Conservation (phyloP, 1,140 invertebrate genomes). For the Antheraea pernyi region DNA sequence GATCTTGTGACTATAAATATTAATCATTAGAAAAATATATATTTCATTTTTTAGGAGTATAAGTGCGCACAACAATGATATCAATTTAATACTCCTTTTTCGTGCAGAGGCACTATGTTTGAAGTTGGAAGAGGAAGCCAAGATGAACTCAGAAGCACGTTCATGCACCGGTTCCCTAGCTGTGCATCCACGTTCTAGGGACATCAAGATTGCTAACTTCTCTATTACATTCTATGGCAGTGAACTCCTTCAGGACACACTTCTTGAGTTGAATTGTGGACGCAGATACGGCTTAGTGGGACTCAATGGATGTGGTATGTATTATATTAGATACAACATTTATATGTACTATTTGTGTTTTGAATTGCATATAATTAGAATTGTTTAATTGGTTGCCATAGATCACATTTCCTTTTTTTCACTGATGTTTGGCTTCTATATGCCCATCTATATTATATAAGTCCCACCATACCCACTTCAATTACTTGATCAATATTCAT, state of each 20-base stretch:
- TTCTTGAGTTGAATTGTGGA: constrained; percentile 97
- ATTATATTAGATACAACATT: constrained; percentile 1
- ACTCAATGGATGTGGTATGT: constrained; percentile 95
- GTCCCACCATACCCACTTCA: no score
- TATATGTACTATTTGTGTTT: no score
- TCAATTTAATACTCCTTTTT: constrained; percentile 10
- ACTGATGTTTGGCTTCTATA: no score
- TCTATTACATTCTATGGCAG: constrained; percentile 98
- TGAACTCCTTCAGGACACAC: constrained; percentile 97
- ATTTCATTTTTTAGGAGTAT: no score
- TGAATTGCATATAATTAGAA: no score
- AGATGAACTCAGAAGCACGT: constrained; percentile 94
- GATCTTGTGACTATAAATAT: no score
- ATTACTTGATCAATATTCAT: no score
- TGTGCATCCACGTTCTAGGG: constrained; percentile 96
- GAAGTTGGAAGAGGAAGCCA: constrained; percentile 93
- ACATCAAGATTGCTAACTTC: constrained; percentile 98
- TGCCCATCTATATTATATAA: no score
- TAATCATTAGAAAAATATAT: no score
- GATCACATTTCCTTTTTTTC: no score
- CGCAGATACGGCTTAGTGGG: constrained; percentile 98
- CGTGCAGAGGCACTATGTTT: constrained; percentile 89
- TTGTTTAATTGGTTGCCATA: no score
- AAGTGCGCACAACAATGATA: no score
- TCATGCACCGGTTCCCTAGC: constrained; percentile 96